Percentiles rank a stretch among this genome's conserved stretches.
phyloP scores from a whole-genome alignment of 2,113 vertebrate species.

The Neolamprologus cancellatus region DNA sequence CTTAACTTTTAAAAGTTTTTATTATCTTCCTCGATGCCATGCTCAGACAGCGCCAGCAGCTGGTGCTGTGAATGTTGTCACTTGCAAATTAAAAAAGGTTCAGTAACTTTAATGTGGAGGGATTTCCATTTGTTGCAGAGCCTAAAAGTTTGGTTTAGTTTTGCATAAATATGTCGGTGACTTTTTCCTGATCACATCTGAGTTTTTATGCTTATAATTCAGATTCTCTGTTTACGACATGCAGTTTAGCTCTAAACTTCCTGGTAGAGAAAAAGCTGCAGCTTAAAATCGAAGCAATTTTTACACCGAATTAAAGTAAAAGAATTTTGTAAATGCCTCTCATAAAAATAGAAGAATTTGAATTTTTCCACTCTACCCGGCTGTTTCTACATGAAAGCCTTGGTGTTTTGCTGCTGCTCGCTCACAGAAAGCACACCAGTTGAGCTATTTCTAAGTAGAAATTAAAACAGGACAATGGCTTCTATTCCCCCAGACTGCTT shows the following conservation, averaged over 20 bases:
- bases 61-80: conserved; percentile 60
- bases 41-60: conserved; percentile 46
- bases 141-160: not conserved
- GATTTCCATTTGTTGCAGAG: not conserved
- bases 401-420: conserved; percentile 36
- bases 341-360: not conserved
- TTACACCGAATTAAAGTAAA: not conserved
- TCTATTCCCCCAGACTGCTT: conserved; percentile 56
- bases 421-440: conserved; percentile 69
- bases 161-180: not conserved
- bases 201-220: not conserved
- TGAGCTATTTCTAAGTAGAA: conserved; percentile 70
- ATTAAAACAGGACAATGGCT: conserved; percentile 73
- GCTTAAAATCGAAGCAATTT: not conserved
- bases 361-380: not conserved
- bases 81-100: conserved; percentile 61
- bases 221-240: not conserved
- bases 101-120: conserved; percentile 61
- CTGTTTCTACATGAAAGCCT: conserved; percentile 21
- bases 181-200: not conserved
- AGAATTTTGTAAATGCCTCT: not conserved
- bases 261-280: not conserved
- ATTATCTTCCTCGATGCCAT: not conserved
- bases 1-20: conserved; percentile 51
- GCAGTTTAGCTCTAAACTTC: not conserved